Evolutionary conservation across 2,113 vertebrate genomes (phyloP), one percentile per base, ranked within the genome.

Genomic region (Jaculus jaculus): DNA sequence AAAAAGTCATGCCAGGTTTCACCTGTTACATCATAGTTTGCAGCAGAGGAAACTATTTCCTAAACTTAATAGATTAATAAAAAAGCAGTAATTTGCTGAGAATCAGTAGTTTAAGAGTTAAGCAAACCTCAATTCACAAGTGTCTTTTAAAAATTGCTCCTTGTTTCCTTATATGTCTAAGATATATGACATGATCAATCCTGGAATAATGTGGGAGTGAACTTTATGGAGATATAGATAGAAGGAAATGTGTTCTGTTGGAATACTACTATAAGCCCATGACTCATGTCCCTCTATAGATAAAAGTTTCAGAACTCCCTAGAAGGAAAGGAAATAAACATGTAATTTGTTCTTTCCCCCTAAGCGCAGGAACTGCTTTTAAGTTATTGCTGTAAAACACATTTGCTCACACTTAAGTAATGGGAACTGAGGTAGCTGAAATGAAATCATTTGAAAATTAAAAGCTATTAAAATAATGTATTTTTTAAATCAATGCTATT

Each of bases 311-410:
- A 89, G 20, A 15, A 77, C 21, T 86, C 39, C 12, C n/a, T 84
- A 13, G 82, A 96, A 90, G 34, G 73, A 81, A 90, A 91, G 80
- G n/a, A 75, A 82, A 93, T 91, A 71, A 96, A 89, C 90, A 86
- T 94, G 96, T 90, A 90, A 88, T 95, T 32, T 71, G 7, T 21
- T 89, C 32, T 72, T 77, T 72, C 42, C 79, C 69, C 63, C 12
- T 26, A 89, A 71, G 6, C 61, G 24, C 68, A 60, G 63, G 30
- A 86, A 30, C 23, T 87, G 30, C 58, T 88, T 88, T 34, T 93
- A 28, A 91, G 75, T 93, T 92, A 91, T 86, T 92, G 11, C 81
- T 77, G 42, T 80, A 15, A 71, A 86, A 90, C 80, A 54, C 84
- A n/a, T 94, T 91, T 91, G 91, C 37, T 92, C 65, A 87, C 24